Conservation (phyloP, 2,888 invertebrate species). For the Cartodere bifasciata region DNA sequence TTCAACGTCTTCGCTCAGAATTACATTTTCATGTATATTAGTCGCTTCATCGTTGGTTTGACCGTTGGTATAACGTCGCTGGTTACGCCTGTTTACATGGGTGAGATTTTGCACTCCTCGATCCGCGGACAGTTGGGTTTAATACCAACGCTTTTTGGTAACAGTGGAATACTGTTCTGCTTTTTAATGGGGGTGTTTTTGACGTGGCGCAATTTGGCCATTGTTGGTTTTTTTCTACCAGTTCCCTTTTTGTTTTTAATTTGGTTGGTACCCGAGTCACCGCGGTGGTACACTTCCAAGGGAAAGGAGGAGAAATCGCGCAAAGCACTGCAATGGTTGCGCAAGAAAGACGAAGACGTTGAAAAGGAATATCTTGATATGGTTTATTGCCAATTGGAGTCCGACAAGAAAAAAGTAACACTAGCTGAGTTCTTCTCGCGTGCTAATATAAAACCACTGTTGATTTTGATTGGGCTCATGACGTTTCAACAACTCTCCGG, state of each 20-base stretch:
- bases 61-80: conserved; percentile 80
- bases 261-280: conserved; percentile 83
- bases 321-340: conserved; percentile 67
- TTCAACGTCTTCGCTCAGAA: no score
- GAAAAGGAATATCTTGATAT: conserved; percentile 65
- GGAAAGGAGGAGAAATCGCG: conserved; percentile 62
- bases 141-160: conserved; percentile 77
- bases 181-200: conserved; percentile 68
- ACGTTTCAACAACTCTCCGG: conserved; percentile 91
- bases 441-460: conserved; percentile 61
- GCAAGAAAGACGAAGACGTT: conserved; percentile 66
- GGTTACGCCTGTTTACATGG: conserved; percentile 82
- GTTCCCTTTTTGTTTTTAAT: conserved; percentile 62
- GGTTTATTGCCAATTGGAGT: conserved; percentile 55
- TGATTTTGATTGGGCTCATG: conserved; percentile 80
- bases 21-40: no score
- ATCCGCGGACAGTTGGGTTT: conserved; percentile 81
- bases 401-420: conserved; percentile 47
- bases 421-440: conserved; percentile 51
- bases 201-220: conserved; percentile 70
- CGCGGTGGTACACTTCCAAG: conserved; percentile 77
- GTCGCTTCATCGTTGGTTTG: conserved; percentile 72
- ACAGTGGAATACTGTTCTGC: conserved; percentile 66
- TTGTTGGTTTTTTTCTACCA: conserved; percentile 62
- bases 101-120: conserved; percentile 85